Evolutionary conservation across 1,140 invertebrate genomes (phyloP).

Genomic region (Diachasma alloeum): DNA sequence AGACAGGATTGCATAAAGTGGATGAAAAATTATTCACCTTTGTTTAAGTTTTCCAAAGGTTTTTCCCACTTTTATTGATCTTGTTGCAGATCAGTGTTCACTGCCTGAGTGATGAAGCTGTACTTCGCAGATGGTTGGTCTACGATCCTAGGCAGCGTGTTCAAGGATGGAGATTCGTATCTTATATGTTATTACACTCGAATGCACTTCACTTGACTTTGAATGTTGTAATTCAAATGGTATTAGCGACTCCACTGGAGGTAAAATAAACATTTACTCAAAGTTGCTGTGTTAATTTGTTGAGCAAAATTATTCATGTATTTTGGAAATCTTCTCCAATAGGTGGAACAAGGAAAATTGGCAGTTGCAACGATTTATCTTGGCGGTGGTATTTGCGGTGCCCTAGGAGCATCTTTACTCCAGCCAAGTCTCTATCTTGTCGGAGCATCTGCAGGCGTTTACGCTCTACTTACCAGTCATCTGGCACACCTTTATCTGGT

Average conservation of each 20-base stretch:
- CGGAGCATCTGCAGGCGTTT: slow-evolving; percentile 94
- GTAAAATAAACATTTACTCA: slow-evolving; percentile 37
- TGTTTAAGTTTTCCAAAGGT: background rate
- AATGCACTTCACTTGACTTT: slow-evolving; percentile 71
- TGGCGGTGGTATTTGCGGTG: slow-evolving; percentile 74
- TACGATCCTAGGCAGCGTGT: slow-evolving; percentile 75
- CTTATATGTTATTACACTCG: slow-evolving; percentile 86
- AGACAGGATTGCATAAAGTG: background rate
- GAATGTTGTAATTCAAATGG: slow-evolving; percentile 73
- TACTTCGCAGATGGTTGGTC: slow-evolving; percentile 68
- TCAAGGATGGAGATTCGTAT: slow-evolving; percentile 81
- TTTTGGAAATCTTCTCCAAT: slow-evolving; percentile 42
- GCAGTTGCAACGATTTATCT: slow-evolving; percentile 77
- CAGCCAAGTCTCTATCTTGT: slow-evolving; percentile 83
- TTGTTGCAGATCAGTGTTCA: slow-evolving; percentile 64
- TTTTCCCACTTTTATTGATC: background rate
- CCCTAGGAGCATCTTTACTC: slow-evolving; percentile 79
- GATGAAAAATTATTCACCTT: background rate
- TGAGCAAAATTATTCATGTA: background rate
- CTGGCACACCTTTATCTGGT: slow-evolving; percentile 88
- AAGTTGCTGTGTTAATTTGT: too few species aligned
- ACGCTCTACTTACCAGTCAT: slow-evolving; percentile 90
- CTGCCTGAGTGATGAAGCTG: slow-evolving; percentile 60
- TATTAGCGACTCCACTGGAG: slow-evolving; percentile 74
- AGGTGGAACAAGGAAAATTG: slow-evolving; percentile 85